Percentiles rank a stretch among this genome's conserved stretches.
Conservation (phyloP, 2,797 vertebrate species). For the Eospalax fontanierii region DNA sequence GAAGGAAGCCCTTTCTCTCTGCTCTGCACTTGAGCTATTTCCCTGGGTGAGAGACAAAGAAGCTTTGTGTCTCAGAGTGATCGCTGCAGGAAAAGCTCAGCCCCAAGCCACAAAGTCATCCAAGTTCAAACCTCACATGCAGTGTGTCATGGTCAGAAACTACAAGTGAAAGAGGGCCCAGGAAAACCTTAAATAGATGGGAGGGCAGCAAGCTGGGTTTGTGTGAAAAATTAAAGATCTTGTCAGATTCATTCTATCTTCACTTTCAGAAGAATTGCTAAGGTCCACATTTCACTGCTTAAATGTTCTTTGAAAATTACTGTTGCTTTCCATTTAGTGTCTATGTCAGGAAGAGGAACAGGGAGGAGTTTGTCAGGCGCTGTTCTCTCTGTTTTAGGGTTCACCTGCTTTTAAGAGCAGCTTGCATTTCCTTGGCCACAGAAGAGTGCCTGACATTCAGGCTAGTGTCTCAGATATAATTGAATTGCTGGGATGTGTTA, state of each 20-base stretch:
- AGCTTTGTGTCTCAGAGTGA: conserved; percentile 60
- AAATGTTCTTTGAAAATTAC: conserved; percentile 68
- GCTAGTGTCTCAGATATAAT: conserved; percentile 88
- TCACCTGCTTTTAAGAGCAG: conserved; percentile 80
- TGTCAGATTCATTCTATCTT: neutral
- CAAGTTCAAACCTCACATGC: conserved; percentile 49
- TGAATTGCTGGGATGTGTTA: conserved; percentile 89
- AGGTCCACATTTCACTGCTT: neutral
- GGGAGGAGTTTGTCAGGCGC: neutral
- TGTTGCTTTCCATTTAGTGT: conserved; percentile 62
- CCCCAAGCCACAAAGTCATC: neutral
- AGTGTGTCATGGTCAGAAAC: conserved; percentile 9
- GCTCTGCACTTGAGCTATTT: conserved; percentile 64
- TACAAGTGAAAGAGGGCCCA: conserved; percentile 9
- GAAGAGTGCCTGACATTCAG: conserved; percentile 75
- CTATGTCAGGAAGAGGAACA: neutral
- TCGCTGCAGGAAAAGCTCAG: conserved; percentile 18
- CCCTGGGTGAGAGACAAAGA: conserved; percentile 78
- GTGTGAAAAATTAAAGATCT: neutral
- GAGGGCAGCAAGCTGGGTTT: neutral
- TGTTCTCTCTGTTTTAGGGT: conserved; percentile 34
- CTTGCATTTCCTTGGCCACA: conserved; percentile 66
- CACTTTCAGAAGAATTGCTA: neutral
- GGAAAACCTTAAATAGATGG: neutral
- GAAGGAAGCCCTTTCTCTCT: neutral